phyloP scores from a whole-genome alignment of 2,113 vertebrate species.

The Oreocharis arfaki region DNA sequence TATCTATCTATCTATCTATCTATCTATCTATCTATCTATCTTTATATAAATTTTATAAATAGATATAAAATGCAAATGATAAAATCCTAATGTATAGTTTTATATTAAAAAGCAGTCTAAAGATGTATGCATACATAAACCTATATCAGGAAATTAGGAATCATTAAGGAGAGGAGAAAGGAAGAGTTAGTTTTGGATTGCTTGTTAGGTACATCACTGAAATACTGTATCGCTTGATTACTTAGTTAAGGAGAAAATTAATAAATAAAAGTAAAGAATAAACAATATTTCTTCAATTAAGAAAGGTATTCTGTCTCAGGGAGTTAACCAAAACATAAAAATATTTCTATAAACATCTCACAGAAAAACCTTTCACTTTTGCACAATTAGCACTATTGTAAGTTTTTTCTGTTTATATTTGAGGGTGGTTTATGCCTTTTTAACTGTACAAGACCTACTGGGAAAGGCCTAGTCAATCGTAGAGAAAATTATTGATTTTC shows the following conservation, averaged over 20 bases:
- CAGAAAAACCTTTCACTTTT: background rate
- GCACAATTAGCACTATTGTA: background rate
- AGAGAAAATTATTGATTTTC: constrained; percentile 31
- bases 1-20: background rate
- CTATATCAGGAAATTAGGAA: background rate
- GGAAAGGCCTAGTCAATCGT: background rate
- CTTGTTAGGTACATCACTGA: background rate
- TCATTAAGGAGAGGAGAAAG: background rate
- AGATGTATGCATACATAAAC: background rate
- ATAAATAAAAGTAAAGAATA: background rate
- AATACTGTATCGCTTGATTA: background rate
- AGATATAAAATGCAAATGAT: background rate
- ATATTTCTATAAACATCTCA: background rate
- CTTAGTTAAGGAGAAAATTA: background rate
- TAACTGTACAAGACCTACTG: background rate
- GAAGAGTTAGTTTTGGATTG: background rate
- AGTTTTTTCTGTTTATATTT: background rate
- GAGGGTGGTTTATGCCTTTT: background rate
- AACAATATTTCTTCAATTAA: background rate
- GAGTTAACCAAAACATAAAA: background rate
- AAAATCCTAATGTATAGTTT: background rate
- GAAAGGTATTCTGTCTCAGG: background rate
- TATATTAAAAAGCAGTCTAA: background rate
- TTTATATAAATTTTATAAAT: background rate
- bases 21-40: background rate